Conservation (phyloP, 1,140 invertebrate species). For the Bombyx mori region ASM3026992v2 NC_085107.1:15381001-15381500, state of each 20-base stretch:
- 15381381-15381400: conserved; percentile 1
- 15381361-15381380: conserved; percentile 4
- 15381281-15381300: conserved; percentile 47
- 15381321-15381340: conserved; percentile 30
- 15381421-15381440: conserved; percentile 5
- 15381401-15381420: conserved; percentile 2
- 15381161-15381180: conserved; percentile 7
- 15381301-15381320: conserved; percentile 43
- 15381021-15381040: too few relatives aligned
- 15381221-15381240: conserved; percentile 41
- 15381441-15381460: conserved; percentile 9
- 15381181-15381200: conserved; percentile 20
- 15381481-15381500: conserved; percentile 3
- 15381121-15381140: background rate
- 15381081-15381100: too few relatives aligned
- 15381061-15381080: too few relatives aligned
- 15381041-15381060: too few relatives aligned
- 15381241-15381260: conserved; percentile 24
- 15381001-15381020: conserved; percentile 1
- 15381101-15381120: too few relatives aligned
- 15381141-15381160: background rate
- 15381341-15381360: conserved; percentile 4
- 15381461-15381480: conserved; percentile 11
- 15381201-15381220: conserved; percentile 17
- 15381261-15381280: conserved; percentile 41